A percentile compares a stretch with the other conserved stretches of the same genome.
phyloP scores from a whole-genome alignment of 2,888 invertebrate species.

The Cynaeus angustus region DNA sequence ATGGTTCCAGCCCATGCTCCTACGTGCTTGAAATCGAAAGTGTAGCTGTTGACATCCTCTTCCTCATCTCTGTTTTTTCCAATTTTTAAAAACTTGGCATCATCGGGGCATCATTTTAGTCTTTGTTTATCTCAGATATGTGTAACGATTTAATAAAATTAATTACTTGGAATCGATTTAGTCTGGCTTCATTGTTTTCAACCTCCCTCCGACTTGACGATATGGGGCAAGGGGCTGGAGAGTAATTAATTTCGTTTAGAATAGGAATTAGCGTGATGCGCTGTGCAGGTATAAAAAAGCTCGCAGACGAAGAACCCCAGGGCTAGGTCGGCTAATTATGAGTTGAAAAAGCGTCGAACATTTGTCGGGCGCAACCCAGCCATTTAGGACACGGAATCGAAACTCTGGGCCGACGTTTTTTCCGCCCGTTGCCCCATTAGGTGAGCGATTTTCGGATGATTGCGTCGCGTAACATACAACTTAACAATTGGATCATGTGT shows the following conservation, averaged over 20 bases:
- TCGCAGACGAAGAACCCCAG: conserved; percentile 23
- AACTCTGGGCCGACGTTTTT: conserved; percentile 49
- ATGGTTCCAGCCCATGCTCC: too few relatives aligned
- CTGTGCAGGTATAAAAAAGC: conserved; percentile 26
- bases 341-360: conserved; percentile 52
- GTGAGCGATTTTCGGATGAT: conserved; percentile 55
- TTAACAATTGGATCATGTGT: conserved; percentile 57
- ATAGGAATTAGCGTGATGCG: conserved; percentile 35
- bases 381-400: conserved; percentile 47
- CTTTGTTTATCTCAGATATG: too few relatives aligned
- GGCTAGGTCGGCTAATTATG: conserved; percentile 52
- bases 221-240: background rate
- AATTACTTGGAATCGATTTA: too few relatives aligned
- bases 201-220: background rate
- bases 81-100: too few relatives aligned
- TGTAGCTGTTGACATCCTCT: too few relatives aligned
- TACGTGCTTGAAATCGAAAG: too few relatives aligned
- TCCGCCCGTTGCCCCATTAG: conserved; percentile 52
- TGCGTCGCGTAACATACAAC: conserved; percentile 56
- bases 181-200: background rate
- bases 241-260: conserved; percentile 31
- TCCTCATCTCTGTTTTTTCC: too few relatives aligned
- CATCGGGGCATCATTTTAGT: too few relatives aligned
- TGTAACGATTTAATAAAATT: too few relatives aligned
- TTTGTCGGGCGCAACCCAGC: conserved; percentile 52